Evolutionary conservation across 2,113 vertebrate species (phyloP).

Genomic region (Serinus canaria): DNA sequence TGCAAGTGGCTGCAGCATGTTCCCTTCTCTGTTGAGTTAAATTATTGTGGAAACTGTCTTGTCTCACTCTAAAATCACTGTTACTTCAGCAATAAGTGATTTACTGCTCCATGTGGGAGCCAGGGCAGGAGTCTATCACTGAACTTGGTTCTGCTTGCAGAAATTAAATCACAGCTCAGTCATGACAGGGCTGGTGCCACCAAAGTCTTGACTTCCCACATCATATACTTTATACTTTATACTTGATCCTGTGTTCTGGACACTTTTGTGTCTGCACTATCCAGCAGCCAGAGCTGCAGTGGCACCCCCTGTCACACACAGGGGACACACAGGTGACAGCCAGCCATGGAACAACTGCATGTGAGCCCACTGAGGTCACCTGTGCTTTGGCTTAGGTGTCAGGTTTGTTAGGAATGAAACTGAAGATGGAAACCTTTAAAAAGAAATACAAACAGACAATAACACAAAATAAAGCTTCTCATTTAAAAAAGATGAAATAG

Average conservation of each 20-base stretch:
- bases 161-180: neutral
- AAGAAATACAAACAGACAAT: slow-evolving; percentile 37
- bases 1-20: neutral
- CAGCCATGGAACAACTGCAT: neutral
- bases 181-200: neutral
- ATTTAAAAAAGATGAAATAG: neutral
- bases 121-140: neutral
- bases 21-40: neutral
- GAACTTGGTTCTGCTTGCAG: neutral
- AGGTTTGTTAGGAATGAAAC: neutral
- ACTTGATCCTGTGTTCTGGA: neutral
- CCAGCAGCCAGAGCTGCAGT: neutral
- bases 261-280: neutral
- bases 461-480: neutral
- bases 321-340: neutral
- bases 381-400: neutral
- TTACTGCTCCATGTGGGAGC: neutral
- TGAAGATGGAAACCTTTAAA: slow-evolving; percentile 30
- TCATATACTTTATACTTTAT: neutral
- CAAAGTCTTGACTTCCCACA: neutral
- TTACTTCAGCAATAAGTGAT: neutral
- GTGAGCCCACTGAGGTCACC: neutral
- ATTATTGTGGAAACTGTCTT: neutral
- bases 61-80: neutral
- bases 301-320: neutral